A percentile compares a stretch with the other conserved stretches of the same genome.
Conservation (phyloP, 2,797 vertebrate species). For the Iguana delicatissima region DNA sequence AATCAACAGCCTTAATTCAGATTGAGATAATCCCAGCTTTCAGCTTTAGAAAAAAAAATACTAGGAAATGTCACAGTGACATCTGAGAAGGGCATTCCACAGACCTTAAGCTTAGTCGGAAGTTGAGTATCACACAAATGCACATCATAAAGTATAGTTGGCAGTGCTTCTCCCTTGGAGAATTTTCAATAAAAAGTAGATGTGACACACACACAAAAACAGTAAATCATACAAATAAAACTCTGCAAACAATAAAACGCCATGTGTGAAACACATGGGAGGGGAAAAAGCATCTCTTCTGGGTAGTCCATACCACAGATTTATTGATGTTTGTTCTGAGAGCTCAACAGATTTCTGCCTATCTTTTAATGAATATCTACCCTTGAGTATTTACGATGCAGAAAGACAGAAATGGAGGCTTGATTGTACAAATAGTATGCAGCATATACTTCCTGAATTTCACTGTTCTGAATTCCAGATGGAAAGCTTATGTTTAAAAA, state of each 20-base stretch:
- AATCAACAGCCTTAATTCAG: slow-evolving; percentile 68
- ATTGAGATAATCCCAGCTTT: slow-evolving; percentile 74
- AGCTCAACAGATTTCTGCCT: not conserved
- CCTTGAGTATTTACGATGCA: not conserved
- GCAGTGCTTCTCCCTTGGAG: slow-evolving; percentile 9
- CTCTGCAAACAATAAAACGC: not conserved
- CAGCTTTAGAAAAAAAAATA: slow-evolving; percentile 68
- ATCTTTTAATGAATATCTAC: not conserved
- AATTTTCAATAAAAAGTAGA: slow-evolving; percentile 3
- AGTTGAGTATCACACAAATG: slow-evolving; percentile 52
- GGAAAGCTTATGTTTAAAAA: not conserved
- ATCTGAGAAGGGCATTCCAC: slow-evolving; percentile 66
- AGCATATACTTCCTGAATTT: not conserved
- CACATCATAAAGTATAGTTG: slow-evolving; percentile 24
- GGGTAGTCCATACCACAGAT: not conserved
- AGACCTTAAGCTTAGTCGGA: slow-evolving; percentile 47
- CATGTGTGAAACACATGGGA: not conserved
- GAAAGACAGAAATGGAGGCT: not conserved
- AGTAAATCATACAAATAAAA: slow-evolving; percentile 10
- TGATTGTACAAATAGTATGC: not conserved
- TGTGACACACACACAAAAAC: not conserved
- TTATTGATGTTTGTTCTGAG: not conserved
- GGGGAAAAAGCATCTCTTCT: not conserved
- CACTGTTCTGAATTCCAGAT: not conserved
- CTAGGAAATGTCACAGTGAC: slow-evolving; percentile 69